Base-by-base conservation (phyloP, 1,140 invertebrate genomes). In the Campodea augens region DNA sequence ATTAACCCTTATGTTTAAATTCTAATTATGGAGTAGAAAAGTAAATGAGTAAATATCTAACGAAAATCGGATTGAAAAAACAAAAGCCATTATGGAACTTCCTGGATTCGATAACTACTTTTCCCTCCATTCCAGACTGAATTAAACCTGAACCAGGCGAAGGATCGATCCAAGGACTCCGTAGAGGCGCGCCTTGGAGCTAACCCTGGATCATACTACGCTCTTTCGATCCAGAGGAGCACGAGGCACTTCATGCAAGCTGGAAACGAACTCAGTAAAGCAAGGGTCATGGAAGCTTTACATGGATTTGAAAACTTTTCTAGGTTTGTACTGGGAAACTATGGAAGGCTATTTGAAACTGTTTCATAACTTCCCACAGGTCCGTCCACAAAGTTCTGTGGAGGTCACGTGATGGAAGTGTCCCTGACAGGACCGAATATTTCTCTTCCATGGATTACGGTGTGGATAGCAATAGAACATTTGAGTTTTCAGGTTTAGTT, bases 151-250 rank as follows among this genome's bases (percentile, higher is more conserved):
- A 65, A 62, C 52, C 57, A 59, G 25, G 54, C 57, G 23, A 67
- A 66, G 51, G 65, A 67, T 45, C 55, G 58, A 43, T 57, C 51
- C 4, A 59, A 57, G 47, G 52, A 53, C 41, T 64, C 56, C n/a
- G 55, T 59, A 13, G 64, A 68, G 49, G 51, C 59, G 10, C 49
- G 54, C 15, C 25, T 55, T 25, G 54, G 58, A 46, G 52, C 58
- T 23, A 52, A 58, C 25, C 57, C 61, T 10, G 61, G 60, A 21
- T 55, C 66, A 3, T 65, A 63, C 36, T 63, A 64, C 50, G 61
- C 54, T 1, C 47, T 61, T 19, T 60, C 64, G 24, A 55, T 57
- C 1, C 49, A 59, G 5, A 46, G 64, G 40, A 50, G 53, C 24
- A 46, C 56, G 15, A 46, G 55, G 18, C 60, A 61, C 50, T 49